These are phyloP conservation scores for Poecilia velifera DNA, from an alignment of 2,797 vertebrate species.

Conservation along the genomic window DNA sequence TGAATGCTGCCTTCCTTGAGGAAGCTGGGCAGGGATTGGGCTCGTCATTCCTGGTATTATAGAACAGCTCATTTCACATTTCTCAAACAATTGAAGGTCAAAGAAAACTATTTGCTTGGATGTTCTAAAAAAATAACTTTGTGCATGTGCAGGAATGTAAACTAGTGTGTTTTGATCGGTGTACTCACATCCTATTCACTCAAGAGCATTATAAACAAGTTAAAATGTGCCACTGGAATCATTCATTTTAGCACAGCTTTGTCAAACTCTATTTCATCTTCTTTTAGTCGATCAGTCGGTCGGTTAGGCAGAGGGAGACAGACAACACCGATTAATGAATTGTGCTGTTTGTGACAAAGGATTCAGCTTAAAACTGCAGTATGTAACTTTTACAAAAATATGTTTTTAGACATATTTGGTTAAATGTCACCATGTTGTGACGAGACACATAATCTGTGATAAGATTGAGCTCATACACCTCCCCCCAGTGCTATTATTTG, in stretches of 20 bases:
- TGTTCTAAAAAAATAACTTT: not conserved
- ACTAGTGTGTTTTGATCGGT: not conserved
- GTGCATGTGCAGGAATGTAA: not conserved
- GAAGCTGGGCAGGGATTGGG: conserved; percentile 25
- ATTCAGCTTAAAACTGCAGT: too few relatives aligned
- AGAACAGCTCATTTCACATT: conserved; percentile 10
- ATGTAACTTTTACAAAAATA: too few relatives aligned
- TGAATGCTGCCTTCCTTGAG: conserved; percentile 11
- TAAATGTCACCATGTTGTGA: too few relatives aligned
- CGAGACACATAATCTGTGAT: too few relatives aligned
- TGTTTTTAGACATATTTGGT: too few relatives aligned
- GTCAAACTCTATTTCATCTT: not conserved
- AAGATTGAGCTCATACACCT: too few relatives aligned
- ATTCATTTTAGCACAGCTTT: not conserved
- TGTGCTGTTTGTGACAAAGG: too few relatives aligned
- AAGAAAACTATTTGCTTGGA: conserved; percentile 4
- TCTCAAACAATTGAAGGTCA: conserved; percentile 36
- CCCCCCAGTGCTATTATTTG: too few relatives aligned
- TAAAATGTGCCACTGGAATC: not conserved
- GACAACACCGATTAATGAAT: too few relatives aligned
- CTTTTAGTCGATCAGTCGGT: too few relatives aligned
- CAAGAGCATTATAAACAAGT: not conserved
- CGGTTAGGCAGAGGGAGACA: not conserved
- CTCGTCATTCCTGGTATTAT: conserved; percentile 14
- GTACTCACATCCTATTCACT: not conserved